Percentiles rank a stretch among this genome's conserved stretches.
These are phyloP conservation scores for Campylomormyrus numenius DNA, from an alignment of 2,113 vertebrate species.

Conservation along the genomic window DNA sequence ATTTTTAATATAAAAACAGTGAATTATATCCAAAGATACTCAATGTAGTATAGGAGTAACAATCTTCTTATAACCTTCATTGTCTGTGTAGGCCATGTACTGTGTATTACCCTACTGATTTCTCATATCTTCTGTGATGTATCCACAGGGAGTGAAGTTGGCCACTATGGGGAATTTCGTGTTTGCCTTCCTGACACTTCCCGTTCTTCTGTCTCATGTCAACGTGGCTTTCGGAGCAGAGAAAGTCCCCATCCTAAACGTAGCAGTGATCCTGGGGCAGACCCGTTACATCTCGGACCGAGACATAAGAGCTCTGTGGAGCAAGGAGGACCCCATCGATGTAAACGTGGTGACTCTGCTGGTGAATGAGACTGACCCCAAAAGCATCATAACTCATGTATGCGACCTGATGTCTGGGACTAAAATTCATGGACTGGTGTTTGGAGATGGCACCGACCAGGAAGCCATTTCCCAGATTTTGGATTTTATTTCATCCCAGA, in stretches of 20 bases:
- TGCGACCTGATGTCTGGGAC: conserved; percentile 90
- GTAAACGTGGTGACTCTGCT: conserved; percentile 77
- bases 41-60: neutral
- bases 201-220: conserved; percentile 69
- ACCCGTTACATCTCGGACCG: conserved; percentile 72
- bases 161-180: conserved; percentile 69
- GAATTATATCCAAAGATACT: neutral
- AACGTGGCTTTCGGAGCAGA: conserved; percentile 66
- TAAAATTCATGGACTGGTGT: conserved; percentile 90
- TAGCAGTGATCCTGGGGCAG: conserved; percentile 85
- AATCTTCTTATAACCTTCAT: neutral
- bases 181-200: conserved; percentile 69
- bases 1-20: neutral
- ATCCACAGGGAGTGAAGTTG: conserved; percentile 62
- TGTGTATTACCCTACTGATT: neutral
- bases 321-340: conserved; percentile 70
- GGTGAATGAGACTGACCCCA: conserved; percentile 90
- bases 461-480: conserved; percentile 96
- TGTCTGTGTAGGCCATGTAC: neutral
- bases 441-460: conserved; percentile 92
- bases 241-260: conserved; percentile 78
- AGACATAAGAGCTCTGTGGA: conserved; percentile 70
- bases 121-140: conserved; percentile 7
- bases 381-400: conserved; percentile 83
- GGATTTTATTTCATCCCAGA: conserved; percentile 98